Percentiles rank a stretch among this genome's conserved stretches.
Evolutionary conservation across 2,888 invertebrate genomes (phyloP).

Genomic region (Erebia epiphron): DNA sequence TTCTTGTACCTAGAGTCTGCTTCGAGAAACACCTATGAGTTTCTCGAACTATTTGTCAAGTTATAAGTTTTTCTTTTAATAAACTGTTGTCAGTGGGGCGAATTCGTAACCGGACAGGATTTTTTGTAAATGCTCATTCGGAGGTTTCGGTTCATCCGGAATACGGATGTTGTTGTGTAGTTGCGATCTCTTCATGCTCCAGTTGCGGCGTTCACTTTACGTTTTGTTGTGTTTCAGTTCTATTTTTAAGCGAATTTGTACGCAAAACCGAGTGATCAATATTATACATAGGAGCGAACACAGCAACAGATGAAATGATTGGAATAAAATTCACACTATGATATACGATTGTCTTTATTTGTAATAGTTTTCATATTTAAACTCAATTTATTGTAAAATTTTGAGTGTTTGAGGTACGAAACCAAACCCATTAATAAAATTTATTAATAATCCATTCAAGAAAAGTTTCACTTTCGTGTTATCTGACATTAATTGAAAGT

Average conservation of each 20-base stretch:
- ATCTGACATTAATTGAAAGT: too few species aligned
- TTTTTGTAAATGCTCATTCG: slow-evolving; percentile 44
- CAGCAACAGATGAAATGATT: not conserved
- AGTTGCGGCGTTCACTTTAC: slow-evolving; percentile 57
- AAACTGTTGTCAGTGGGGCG: slow-evolving; percentile 15
- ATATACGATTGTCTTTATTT: not conserved
- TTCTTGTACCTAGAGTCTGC: too few species aligned
- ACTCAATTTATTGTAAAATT: too few species aligned
- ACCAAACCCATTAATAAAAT: too few species aligned
- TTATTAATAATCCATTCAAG: too few species aligned
- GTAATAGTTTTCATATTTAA: too few species aligned
- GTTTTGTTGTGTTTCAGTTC: slow-evolving; percentile 56
- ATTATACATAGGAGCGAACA: not conserved
- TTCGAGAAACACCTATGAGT: too few species aligned
- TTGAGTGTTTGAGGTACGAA: too few species aligned
- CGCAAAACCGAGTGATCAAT: not conserved
- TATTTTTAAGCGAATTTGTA: slow-evolving; percentile 18
- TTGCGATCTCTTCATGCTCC: slow-evolving; percentile 71
- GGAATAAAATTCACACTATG: not conserved
- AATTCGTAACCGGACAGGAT: slow-evolving; percentile 25
- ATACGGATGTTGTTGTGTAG: slow-evolving; percentile 35
- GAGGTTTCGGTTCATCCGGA: slow-evolving; percentile 48
- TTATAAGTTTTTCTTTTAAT: not conserved
- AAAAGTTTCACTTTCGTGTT: too few species aligned
- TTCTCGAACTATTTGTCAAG: too few species aligned